phyloP scores from a whole-genome alignment of 2,888 invertebrate species.

The Tyria jacobaeae region DNA sequence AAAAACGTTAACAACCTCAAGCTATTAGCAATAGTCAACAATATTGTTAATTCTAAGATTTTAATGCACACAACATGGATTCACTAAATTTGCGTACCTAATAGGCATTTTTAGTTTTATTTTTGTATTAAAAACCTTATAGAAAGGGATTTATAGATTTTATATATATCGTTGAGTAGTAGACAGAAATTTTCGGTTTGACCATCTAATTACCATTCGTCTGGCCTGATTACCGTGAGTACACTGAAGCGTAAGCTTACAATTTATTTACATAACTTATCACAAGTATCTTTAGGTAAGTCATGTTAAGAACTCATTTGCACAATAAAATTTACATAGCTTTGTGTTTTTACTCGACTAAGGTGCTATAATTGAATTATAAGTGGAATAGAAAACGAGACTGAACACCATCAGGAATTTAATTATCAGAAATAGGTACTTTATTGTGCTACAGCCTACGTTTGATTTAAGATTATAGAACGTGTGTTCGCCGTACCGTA shows the following conservation, averaged over 20 bases:
- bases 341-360: conserved; percentile 21
- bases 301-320: conserved; percentile 2
- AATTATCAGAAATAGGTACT: background rate
- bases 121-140: conserved; percentile 46
- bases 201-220: conserved; percentile 35
- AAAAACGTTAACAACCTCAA: conserved; percentile 86
- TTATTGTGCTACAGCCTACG: background rate
- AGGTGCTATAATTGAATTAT: conserved; percentile 20
- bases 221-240: conserved; percentile 22
- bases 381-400: background rate
- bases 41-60: conserved; percentile 84
- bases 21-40: conserved; percentile 87
- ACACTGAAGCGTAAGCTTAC: conserved; percentile 24
- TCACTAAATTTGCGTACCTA: conserved; percentile 74
- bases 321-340: background rate
- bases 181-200: conserved; percentile 44
- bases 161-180: conserved; percentile 42
- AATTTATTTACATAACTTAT: conserved; percentile 11
- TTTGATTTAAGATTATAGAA: conserved; percentile 3
- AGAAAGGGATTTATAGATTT: conserved; percentile 49
- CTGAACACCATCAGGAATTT: background rate
- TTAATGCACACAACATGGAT: conserved; percentile 81
- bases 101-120: conserved; percentile 57
- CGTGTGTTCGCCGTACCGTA: background rate
- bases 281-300: conserved; percentile 8